Base-by-base conservation (phyloP, 1,140 invertebrate species). In the Cyclina sinensis region DNA sequence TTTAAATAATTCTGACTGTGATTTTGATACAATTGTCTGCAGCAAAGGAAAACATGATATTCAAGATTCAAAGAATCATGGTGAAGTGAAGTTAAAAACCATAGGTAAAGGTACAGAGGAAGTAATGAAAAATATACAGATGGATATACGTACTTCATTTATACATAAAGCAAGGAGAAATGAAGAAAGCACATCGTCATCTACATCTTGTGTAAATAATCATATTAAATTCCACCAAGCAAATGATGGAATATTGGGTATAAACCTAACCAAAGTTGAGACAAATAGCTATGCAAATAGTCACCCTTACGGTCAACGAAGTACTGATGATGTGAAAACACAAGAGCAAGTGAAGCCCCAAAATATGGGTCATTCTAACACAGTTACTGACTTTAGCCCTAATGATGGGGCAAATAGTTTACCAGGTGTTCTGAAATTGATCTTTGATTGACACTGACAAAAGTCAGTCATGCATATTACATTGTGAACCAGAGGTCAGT, bases 341-440 rank as follows among this genome's bases (percentile, higher is more conserved):
- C 51, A 16, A 57, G n/a, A 4, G n/a, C 14, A 5, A 18, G 24
- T 27, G 2, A 27, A 21, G 1, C 12, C n/a, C 1, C 21, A 70
- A 27, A 70, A 37, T 37, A 16, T 16, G 9, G 16, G 39, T 18
- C 46, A 24, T 48, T 43, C 0, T 46, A n/a, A 1, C 1, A 5
- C 9, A 1, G 14, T 9, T 48, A 43, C 9, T 48, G n/a, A 30
- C 1, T 57, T 14, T 21, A 14, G 43, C 14, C 51, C 14, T 24
- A 35, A 48, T 48, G 27, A 24, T 0, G n/a, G 9, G 48, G n/a
- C 1, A 30, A 68, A 57, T 37, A 39, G 74, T 21, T 76, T 90
- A 51, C 89, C 89, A 30, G 89, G 89, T 21, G 85, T 90, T 46
- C 59, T 90, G 37, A 68, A 78, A 37, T 30, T 85, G 57, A 90